Evolutionary conservation across 2,113 vertebrate genomes (phyloP).

Genomic region (Oxygymnocypris stewartii): DNA sequence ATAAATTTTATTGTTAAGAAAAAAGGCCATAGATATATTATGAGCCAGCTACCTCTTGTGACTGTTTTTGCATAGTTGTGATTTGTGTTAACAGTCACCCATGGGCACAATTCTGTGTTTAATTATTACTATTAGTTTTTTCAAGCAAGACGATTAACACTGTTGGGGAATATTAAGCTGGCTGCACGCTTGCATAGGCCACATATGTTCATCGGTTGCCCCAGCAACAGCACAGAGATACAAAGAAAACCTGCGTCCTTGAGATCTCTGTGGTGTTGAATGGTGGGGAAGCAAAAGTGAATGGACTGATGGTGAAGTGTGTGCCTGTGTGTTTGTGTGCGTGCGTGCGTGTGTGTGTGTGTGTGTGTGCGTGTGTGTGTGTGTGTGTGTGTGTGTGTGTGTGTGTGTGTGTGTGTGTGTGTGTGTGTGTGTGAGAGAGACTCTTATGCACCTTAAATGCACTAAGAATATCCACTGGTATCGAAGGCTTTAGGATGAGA

Average conservation of each 20-base stretch:
- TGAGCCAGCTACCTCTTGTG: neutral
- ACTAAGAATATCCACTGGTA: conserved; percentile 1
- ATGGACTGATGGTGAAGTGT: conserved; percentile 50
- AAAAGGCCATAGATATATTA: neutral
- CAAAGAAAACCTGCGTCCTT: conserved; percentile 73
- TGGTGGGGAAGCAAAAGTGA: conserved; percentile 55
- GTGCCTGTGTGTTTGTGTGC: conserved; percentile 8
- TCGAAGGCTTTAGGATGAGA: conserved; percentile 28
- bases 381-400: conserved; percentile 13
- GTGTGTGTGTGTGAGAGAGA: neutral
- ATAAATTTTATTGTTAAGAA: neutral
- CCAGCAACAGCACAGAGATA: conserved; percentile 69
- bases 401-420: neutral
- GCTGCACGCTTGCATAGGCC: conserved; percentile 54
- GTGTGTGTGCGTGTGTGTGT: neutral
- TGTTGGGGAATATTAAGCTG: conserved; percentile 54
- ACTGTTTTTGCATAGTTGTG: neutral
- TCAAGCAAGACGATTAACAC: neutral
- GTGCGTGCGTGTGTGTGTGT: neutral
- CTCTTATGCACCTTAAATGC: neutral
- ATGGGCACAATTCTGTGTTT: neutral
- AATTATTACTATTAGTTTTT: conserved; percentile 9
- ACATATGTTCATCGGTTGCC: conserved; percentile 69
- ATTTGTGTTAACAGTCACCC: neutral
- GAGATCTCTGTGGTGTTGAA: conserved; percentile 62